Evolutionary conservation across 2,797 vertebrate genomes (phyloP), one percentile per base, ranked within the genome.

Genomic region (Chromis chromis): DNA sequence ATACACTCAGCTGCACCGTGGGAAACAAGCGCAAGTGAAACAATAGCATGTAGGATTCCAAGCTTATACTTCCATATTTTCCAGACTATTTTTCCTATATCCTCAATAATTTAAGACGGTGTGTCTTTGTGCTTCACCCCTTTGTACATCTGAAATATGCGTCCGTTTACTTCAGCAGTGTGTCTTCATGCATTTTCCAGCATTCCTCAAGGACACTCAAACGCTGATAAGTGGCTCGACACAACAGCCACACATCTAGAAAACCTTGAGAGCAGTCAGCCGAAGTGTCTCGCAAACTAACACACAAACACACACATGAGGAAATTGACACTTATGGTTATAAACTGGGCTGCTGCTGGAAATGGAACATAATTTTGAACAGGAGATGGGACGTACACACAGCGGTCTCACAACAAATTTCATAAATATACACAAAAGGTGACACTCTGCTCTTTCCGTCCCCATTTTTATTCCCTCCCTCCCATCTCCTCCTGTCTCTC

Each of bases 161-260:
- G 2, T 57, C 53, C 7, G 4, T 80, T 71, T 57, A 39, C 17
- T 63, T 59, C 61, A 28, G 60, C n/a, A 10, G 40, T 24, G 17
- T 19, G 62, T 9, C 24, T 21, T 12, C 27, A 52, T 27, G 28
- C 58, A 25, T 75, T 31, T 68, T 42, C 69, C 49, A 39, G 33
- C 72, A 57, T 75, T 67, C 49, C 73, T 85, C 83, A 91, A 90
- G 89, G 89, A 88, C 82, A 76, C 76, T 64, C 79, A 49, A 85
- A 86, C 3, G 1, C 68, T 87, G 88, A 91, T 89, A 89, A 89
- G 87, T 89, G 67, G 59, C 56, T 46, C 68, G 56, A 76, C 87
- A 85, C 70, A 88, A 85, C 81, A 90, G 74, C 48, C 12, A 25
- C 58, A 71, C 73, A 66, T 76, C 82, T 65, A 54, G 52, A 74